Evolutionary conservation across 2,888 invertebrate species (phyloP), one percentile per base, ranked within the genome.

Genomic region (Chirona hameri): DNA sequence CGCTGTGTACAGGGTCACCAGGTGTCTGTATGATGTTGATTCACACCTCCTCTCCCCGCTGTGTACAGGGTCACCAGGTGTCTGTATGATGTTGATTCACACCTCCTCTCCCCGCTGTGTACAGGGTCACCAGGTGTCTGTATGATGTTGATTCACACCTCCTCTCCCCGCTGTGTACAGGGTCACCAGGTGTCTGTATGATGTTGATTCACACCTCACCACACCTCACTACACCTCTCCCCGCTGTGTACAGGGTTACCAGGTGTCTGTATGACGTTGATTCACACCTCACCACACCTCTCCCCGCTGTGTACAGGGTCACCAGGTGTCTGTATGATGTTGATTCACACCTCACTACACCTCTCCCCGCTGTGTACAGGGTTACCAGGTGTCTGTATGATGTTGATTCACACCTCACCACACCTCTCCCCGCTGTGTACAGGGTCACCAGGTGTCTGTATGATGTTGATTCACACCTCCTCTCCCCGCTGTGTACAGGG

Each of bases 261-360:
- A 79, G 69, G 82, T 84, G 27, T 83, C 84, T 84, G 18, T 84
- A 82, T 81, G 85, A 85, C 69, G 82, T 85, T 39, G 4, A 39
- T 39, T 9, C 60, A 60, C 3, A 21, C 24, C 60, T 3, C 18
- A 14, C 24, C 3, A 7, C 15, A 52, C 52, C 15, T 52, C 52
- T 7, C 52, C 52, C 52, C 14, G 10, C 15, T 29, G 29, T 9
- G 3, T 29, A 12, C 69, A 69, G 69, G 69, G 69, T 14, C 84
- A 84, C 81, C 81, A 79, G 69, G 82, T 84, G 27, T 83, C 84
- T 84, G 18, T 84, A 82, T 81, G 85, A 85, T 57, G 82, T 85
- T 39, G 4, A 39, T 39, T 9, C 60, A 60, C 3, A 21, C 24
- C 60, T 3, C 18, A 14, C 24, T 7, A 7, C 15, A 52, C 52